Evolutionary conservation across 2,888 invertebrate genomes (phyloP), one percentile per base, ranked within the genome.

Genomic region (Ochropacha duplaris): DNA sequence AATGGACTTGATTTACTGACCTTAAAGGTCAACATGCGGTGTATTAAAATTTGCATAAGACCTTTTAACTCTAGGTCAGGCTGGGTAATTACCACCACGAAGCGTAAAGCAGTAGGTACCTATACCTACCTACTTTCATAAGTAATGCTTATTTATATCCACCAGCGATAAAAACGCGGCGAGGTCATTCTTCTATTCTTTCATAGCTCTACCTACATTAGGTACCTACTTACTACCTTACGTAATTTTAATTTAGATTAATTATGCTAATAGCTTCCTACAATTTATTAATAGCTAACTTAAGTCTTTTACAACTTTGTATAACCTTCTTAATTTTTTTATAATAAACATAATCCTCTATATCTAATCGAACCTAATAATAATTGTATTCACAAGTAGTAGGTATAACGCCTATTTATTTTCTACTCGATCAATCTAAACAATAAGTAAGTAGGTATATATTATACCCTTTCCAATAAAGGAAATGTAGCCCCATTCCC

Each of bases 401-500:
- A 36, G 36, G 36, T 14, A 36, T 36, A 12, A 2, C n/a, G n/a
- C 14, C 12, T 36, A 36, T 36, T 14, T 3, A 31, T 31, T 12
- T 12, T 2, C 11, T 31, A 12, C 12, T 28, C 16, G 36, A 34
- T 34, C 9, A 36, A 26, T 31, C 22, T 36, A 24, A 39, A 64
- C 50, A 51, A 28, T 56, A n/a, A n/a, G n/a, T n/a, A n/a, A n/a
- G n/a, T 24, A 24, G 24, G 24, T 24, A 24, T n/a, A n/a, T n/a
- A n/a, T n/a, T n/a, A n/a, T 24, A 24, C 57, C 22, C 55, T 57
- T 55, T 71, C 60, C 58, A 69, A 68, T 54, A 49, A 55, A 73
- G 71, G 69, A 78, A 78, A 71, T 69, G 67, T 68, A 72, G 64
- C 70, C 73, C 63, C 65, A 57, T 72, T 77, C 63, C 28, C 54